Conservation (phyloP, 2,113 vertebrate genomes). For the Seriola rivoliana region DNA sequence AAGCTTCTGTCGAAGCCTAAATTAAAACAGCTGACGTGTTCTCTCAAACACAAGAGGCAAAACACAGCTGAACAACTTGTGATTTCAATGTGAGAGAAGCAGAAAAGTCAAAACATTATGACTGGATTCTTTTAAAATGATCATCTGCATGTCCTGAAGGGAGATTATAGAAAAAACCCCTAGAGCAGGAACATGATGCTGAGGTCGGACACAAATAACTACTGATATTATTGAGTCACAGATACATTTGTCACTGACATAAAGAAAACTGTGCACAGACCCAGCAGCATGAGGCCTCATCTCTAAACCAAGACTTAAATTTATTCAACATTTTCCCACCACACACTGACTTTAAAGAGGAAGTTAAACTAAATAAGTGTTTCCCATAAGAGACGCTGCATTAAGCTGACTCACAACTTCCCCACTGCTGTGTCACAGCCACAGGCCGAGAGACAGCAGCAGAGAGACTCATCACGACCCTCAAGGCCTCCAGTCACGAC, state of each 20-base stretch:
- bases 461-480: not conserved
- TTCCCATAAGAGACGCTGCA: not conserved
- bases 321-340: not conserved
- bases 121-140: not conserved
- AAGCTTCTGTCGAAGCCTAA: not conserved
- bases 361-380: not conserved
- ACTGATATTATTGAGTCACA: not conserved
- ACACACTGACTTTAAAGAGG: not conserved
- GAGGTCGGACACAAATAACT: not conserved
- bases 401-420: constrained; percentile 32
- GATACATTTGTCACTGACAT: not conserved
- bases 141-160: constrained; percentile 12
- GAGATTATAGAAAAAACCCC: not conserved
- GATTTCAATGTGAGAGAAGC: constrained; percentile 37
- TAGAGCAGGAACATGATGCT: not conserved
- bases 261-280: not conserved
- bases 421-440: constrained; percentile 20
- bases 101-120: not conserved
- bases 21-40: constrained; percentile 30
- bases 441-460: not conserved
- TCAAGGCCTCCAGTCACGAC: not conserved
- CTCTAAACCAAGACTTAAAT: no score
- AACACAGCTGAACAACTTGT: constrained; percentile 20
- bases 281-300: no score
- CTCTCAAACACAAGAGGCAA: not conserved